Percentiles rank a stretch among this genome's conserved stretches.
These are phyloP conservation scores for Orthonychiurus folsomi DNA, from an alignment of 2,888 invertebrate genomes.

Conservation along the genomic window DNA sequence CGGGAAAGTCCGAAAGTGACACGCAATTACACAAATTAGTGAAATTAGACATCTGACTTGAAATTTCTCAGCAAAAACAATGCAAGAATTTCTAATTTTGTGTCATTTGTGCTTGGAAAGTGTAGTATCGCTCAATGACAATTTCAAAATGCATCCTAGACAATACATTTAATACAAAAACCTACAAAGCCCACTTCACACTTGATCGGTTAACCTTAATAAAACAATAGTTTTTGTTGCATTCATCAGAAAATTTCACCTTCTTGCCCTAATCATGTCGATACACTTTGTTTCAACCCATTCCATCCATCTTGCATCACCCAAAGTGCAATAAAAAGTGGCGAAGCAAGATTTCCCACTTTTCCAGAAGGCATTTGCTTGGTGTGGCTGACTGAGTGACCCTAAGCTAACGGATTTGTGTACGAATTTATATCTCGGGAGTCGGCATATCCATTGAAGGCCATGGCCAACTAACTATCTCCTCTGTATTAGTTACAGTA, in stretches of 20 bases:
- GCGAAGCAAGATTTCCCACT: constrained; percentile 37
- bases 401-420: not conserved
- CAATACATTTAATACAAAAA: no score
- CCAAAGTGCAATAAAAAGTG: constrained; percentile 25
- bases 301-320: not conserved
- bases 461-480: not conserved
- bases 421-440: not conserved
- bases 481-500: not conserved
- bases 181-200: no score
- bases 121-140: no score
- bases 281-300: constrained; percentile 1
- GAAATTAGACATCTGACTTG: no score
- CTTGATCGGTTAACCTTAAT: not conserved
- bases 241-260: not conserved
- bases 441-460: not conserved
- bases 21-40: no score
- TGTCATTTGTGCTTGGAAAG: no score
- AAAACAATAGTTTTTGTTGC: not conserved
- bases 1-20: no score
- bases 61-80: no score
- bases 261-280: not conserved
- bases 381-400: not conserved
- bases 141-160: no score
- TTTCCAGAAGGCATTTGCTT: constrained; percentile 38
- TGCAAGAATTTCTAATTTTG: no score